Evolutionary conservation across 2,888 invertebrate genomes (phyloP), one percentile per base, ranked within the genome.

Genomic region (Chloroclysta siterata): DNA sequence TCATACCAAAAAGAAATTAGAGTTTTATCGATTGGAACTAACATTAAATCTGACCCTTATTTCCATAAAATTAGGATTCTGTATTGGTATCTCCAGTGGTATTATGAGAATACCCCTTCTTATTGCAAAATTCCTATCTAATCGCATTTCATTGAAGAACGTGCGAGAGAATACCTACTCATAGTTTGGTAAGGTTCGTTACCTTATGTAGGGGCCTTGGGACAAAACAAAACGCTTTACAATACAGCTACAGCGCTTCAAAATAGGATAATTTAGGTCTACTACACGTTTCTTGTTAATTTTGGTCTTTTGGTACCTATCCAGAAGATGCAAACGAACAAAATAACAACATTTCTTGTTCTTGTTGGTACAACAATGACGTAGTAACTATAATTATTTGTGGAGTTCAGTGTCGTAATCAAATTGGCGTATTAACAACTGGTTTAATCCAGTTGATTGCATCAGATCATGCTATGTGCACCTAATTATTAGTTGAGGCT

Each of bases 381-480:
- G 29, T 41, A 48, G 14, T 33, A 36, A 29, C 14, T 29, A 48
- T 51, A 61, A 22, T 41, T 39, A 11, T 39, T 39, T 51, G 44
- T 41, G 47, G 11, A 41, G 47, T 62, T 53, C 41, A 47, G 14
- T 42, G 41, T 52, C 44, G 33, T 61, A 57, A 64, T 51, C 39
- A 62, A 61, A 50, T 53, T 63, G 58, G 22, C 15, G 44, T 52
- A 53, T 48, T 57, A 60, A 60, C 46, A 57, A 46, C 44, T 48
- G 47, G 61, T 59, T 51, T 50, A 55, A 58, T 60, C 53, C 58
- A 53, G 57, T 56, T 63, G 50, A 59, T 63, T 61, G 61, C 60
- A 58, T 57, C 46, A 28, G 22, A 46, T 47, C 56, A 63, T 41
- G 63, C 53, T 17, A 58, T 17, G 14, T 13, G 28, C 59, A 55